Conservation (phyloP, 2,113 vertebrate species). For the Petrocephalus zakoni region DNA sequence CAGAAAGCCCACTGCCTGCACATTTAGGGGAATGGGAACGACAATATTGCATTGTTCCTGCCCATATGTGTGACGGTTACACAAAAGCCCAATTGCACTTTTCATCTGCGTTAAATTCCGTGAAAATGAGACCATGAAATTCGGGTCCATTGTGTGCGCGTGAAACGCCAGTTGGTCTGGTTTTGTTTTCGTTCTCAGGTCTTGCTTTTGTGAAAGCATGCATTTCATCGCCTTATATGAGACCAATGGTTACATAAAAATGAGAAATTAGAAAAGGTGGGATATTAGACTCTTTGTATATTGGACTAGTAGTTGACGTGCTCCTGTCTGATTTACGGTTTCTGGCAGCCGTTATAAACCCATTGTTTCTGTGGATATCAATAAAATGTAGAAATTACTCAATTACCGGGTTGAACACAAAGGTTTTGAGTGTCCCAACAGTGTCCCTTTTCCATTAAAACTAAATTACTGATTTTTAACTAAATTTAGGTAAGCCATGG, state of each 20-base stretch:
- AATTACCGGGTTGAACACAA: slow-evolving; percentile 1
- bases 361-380: neutral
- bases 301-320: neutral
- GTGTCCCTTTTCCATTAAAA: neutral
- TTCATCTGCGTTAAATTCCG: slow-evolving; percentile 19
- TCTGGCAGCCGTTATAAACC: neutral
- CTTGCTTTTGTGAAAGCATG: neutral
- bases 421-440: neutral
- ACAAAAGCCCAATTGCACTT: slow-evolving; percentile 20
- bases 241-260: slow-evolving; percentile 10
- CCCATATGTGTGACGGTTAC: slow-evolving; percentile 20
- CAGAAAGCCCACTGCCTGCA: neutral
- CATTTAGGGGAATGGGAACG: slow-evolving; percentile 16
- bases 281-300: slow-evolving; percentile 7
- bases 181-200: slow-evolving; percentile 5
- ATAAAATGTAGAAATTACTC: slow-evolving; percentile 8
- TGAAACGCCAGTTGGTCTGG: slow-evolving; percentile 4
- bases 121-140: slow-evolving; percentile 18
- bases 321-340: neutral
- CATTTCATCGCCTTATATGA: neutral
- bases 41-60: slow-evolving; percentile 18
- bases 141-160: neutral
- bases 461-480: neutral
- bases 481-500: neutral
- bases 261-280: slow-evolving; percentile 11